Evolutionary conservation across 2,797 vertebrate genomes (phyloP).

Genomic region (Carcharodon carcharias): DNA sequence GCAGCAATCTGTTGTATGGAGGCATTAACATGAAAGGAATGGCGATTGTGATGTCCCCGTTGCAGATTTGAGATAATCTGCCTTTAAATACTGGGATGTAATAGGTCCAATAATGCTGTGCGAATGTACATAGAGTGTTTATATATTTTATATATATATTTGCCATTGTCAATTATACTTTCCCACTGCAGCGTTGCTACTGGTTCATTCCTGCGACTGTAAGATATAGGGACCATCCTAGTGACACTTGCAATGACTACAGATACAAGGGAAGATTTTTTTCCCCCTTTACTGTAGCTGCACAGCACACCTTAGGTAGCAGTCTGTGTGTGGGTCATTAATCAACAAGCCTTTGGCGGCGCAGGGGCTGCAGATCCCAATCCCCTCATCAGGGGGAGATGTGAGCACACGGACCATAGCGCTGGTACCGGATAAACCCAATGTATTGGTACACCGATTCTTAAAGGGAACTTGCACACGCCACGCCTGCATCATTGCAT

Average conservation of each 20-base stretch:
- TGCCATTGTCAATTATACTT: neutral
- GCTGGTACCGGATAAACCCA: neutral
- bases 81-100: neutral
- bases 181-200: neutral
- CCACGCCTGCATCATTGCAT: neutral
- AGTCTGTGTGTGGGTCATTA: neutral
- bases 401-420: neutral
- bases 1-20: neutral
- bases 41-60: neutral
- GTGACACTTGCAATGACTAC: neutral
- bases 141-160: neutral
- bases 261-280: neutral
- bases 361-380: slow-evolving; percentile 20
- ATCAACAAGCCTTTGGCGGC: neutral
- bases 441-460: neutral
- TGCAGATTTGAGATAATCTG: neutral
- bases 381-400: slow-evolving; percentile 34
- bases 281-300: neutral
- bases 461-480: neutral
- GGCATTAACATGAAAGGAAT: too few species aligned
- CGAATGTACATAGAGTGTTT: too few species aligned
- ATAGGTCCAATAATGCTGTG: neutral
- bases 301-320: neutral
- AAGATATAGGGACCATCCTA: neutral
- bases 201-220: neutral